phyloP scores from a whole-genome alignment of 2,797 vertebrate genomes.

The Cetoscarus ocellatus region DNA sequence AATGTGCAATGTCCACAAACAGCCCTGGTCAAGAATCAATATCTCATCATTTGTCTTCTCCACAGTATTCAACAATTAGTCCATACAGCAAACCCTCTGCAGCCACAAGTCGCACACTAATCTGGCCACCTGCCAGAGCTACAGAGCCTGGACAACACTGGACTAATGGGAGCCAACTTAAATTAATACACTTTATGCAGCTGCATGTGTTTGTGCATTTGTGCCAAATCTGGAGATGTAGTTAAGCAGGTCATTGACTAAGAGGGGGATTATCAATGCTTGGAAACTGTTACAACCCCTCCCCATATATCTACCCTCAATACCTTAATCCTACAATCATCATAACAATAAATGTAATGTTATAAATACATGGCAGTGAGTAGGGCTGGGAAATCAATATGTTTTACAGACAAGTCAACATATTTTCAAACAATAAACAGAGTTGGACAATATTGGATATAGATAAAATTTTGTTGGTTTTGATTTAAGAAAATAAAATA shows the following conservation, averaged over 20 bases:
- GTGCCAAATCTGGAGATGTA: constrained; percentile 45
- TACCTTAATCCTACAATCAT: constrained; percentile 67
- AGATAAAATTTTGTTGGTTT: too few species aligned
- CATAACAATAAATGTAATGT: constrained; percentile 47
- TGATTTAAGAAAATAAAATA: too few species aligned
- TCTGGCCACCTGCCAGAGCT: constrained; percentile 39
- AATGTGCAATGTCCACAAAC: constrained; percentile 24
- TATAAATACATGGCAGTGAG: constrained; percentile 5
- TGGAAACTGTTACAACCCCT: constrained; percentile 39
- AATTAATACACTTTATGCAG: constrained; percentile 28
- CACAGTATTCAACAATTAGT: constrained; percentile 41
- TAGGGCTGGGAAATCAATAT: too few species aligned
- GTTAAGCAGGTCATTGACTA: constrained; percentile 76
- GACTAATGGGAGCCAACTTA: constrained; percentile 35
- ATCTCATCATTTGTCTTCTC: constrained; percentile 48
- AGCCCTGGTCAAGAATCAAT: constrained; percentile 47
- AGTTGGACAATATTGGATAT: too few species aligned
- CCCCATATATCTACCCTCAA: constrained; percentile 44
- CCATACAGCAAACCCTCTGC: constrained; percentile 4
- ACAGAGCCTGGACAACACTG: constrained; percentile 25
- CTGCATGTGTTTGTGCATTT: constrained; percentile 41
- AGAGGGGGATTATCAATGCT: constrained; percentile 68
- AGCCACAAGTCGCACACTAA: constrained; percentile 37
- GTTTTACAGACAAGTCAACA: too few species aligned
- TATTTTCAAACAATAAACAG: too few species aligned